These are phyloP conservation scores for Pseudochirops cupreus DNA, from an alignment of 2,797 vertebrate species.

Conservation along the genomic window DNA sequence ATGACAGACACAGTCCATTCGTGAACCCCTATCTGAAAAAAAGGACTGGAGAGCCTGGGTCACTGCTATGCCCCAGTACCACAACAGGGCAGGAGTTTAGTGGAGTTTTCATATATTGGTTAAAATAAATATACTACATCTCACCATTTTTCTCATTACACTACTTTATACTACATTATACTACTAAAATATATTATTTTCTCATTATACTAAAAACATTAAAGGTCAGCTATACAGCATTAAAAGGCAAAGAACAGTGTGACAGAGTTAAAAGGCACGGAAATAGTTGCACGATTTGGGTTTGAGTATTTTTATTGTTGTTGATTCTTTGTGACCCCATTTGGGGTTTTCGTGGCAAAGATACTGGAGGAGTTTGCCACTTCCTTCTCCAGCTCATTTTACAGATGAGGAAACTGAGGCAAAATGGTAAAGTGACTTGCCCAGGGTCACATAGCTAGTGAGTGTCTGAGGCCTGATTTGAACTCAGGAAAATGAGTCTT, in stretches of 20 bases:
- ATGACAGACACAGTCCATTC: background rate
- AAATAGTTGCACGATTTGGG: background rate
- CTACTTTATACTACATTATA: background rate
- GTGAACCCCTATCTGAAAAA: background rate
- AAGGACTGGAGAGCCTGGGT: background rate
- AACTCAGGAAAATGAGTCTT: background rate
- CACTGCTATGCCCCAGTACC: background rate
- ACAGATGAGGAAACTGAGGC: background rate
- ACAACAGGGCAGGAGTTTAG: background rate
- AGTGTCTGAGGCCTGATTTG: background rate
- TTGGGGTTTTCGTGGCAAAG: background rate
- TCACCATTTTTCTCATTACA: background rate
- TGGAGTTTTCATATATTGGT: background rate
- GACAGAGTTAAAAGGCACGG: background rate
- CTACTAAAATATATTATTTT: background rate
- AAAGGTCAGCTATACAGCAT: background rate
- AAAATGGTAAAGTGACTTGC: accelerated
- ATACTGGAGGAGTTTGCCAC: background rate
- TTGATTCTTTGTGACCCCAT: background rate
- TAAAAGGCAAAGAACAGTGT: background rate
- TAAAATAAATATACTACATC: background rate
- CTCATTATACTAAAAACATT: background rate
- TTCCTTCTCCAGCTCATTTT: background rate
- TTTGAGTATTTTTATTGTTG: background rate
- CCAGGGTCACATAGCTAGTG: background rate